Conservation (phyloP, 2,888 invertebrate genomes). For the Folsomia candida region DNA sequence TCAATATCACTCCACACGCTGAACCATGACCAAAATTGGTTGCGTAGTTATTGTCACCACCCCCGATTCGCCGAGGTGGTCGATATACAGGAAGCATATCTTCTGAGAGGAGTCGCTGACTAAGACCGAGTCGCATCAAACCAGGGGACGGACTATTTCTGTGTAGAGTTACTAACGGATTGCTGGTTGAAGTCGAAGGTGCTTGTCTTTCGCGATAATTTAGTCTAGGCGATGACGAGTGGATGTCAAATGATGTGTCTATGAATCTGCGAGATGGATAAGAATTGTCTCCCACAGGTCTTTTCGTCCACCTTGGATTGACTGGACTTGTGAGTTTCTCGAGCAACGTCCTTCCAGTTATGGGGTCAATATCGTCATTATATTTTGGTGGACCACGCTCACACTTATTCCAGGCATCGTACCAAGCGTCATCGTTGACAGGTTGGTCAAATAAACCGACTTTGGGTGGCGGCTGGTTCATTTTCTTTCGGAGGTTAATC, state of each 20-base stretch:
- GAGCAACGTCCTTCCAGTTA: neutral
- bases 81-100: neutral
- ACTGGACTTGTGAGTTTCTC: neutral
- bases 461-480: neutral
- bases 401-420: neutral
- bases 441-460: conserved; percentile 7
- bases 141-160: neutral
- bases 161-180: neutral
- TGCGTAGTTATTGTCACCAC: neutral
- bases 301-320: neutral
- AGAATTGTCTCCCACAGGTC: neutral
- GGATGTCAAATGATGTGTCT: neutral
- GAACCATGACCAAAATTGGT: neutral
- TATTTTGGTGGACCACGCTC: neutral
- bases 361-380: neutral
- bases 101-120: neutral
- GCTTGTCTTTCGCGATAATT: neutral
- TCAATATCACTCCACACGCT: conserved; percentile 19
- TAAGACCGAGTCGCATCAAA: neutral
- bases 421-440: too few species aligned
- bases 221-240: too few species aligned
- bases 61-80: neutral
- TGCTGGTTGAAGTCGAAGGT: neutral
- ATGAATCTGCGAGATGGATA: neutral
- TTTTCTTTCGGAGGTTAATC: neutral